Evolutionary conservation across 1,140 invertebrate species (phyloP), one percentile per base, ranked within the genome.

Genomic region (Drosophila lowei): DNA sequence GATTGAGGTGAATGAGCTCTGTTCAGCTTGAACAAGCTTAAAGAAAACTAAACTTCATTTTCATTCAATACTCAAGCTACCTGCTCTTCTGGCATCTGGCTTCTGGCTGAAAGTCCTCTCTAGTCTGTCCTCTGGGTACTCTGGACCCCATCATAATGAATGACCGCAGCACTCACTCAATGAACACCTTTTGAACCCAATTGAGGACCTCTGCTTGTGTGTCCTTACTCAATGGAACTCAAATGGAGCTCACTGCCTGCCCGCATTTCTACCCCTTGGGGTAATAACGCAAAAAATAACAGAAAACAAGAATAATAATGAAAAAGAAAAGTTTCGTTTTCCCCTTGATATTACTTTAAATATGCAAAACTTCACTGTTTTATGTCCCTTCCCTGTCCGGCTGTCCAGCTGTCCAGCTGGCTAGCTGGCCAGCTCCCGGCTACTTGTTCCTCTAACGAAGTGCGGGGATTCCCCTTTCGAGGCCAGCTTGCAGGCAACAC

Each of bases 281-380:
- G 60, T 54, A 73, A 74, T 73, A 73, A 52, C 55, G 41, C 49
- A 23, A 56, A 50, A 55, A 67, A 28, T 65, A 61, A 54, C 55
- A 49, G 49, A 21, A 44, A 68, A 52, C 44, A 56, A 18, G 42
- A 67, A 60, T 62, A 62, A 68, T 68, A 68, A 70, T 70, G 66
- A 68, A 70, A 79, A 74, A 52, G 25, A 52, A 58, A 67, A 68
- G 53, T 78, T 78, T 68, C 15, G n/a, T 42, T 58, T 79, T 58
- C 43, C 55, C 54, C 59, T 64, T 62, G 70, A 64, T 79, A 60
- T 79, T 71, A 71, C 77, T 79, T 79, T 64, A 61, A 79, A 79
- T 79, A 75, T 79, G 71, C 77, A 79, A 79, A 75, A 67, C 78
- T 71, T 70, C 64, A 68, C 63, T 71, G 77, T 75, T 65, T 79